Conservation (phyloP, 2,113 vertebrate genomes). For the Chlorodrepanis virens region DNA sequence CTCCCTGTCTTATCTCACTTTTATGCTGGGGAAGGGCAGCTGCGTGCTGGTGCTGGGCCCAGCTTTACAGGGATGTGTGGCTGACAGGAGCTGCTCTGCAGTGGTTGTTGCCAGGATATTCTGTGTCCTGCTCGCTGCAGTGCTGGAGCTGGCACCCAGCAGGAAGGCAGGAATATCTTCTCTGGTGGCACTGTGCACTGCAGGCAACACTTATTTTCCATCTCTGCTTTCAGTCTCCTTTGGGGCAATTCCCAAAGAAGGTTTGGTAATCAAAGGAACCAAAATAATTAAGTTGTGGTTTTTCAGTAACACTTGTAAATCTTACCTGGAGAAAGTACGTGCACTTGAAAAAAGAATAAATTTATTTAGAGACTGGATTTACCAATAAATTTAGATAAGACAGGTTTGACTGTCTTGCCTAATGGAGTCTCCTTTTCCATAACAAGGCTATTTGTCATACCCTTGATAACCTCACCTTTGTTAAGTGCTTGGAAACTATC, state of each 20-base stretch:
- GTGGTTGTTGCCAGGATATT: constrained; percentile 16
- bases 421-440: constrained; percentile 68
- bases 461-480: constrained; percentile 66
- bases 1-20: not conserved
- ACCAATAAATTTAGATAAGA: constrained; percentile 47
- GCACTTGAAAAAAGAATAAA: not conserved
- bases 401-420: constrained; percentile 56
- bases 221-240: not conserved
- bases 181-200: not conserved
- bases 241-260: not conserved
- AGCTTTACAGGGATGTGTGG: not conserved
- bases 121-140: not conserved
- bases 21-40: not conserved
- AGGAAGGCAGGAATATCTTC: not conserved
- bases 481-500: constrained; percentile 70
- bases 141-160: not conserved
- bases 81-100: not conserved
- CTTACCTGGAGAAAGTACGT: not conserved
- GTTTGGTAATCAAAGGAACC: not conserved
- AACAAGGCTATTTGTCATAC: constrained; percentile 73
- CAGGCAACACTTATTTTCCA: not conserved
- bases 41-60: not conserved
- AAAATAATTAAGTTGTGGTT: not conserved
- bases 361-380: constrained; percentile 30
- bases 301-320: not conserved